A percentile compares a stretch with the other conserved stretches of the same genome.
Evolutionary conservation across 2,113 vertebrate genomes (phyloP).

Genomic region (Tupaia tana): DNA sequence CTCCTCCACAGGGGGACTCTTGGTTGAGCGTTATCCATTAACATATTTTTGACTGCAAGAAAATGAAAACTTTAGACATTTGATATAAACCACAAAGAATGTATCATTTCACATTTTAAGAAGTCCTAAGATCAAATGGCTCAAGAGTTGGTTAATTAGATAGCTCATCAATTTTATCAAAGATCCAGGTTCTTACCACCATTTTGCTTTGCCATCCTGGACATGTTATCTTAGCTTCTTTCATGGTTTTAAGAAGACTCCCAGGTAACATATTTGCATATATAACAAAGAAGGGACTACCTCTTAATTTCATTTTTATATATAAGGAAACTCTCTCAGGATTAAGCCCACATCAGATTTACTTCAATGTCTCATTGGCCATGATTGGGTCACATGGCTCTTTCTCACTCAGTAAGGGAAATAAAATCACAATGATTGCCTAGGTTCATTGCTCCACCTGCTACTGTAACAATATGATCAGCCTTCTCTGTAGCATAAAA

Average conservation of each 20-base stretch:
- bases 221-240: background rate
- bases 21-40: background rate
- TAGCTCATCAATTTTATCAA: background rate
- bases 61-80: background rate
- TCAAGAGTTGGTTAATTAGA: background rate
- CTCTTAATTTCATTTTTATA: conserved; percentile 2
- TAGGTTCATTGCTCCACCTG: background rate
- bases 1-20: background rate
- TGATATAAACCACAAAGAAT: background rate
- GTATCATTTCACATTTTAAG: background rate
- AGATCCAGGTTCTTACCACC: background rate
- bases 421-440: background rate
- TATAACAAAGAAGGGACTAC: background rate
- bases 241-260: background rate
- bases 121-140: background rate
- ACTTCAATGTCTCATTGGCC: background rate
- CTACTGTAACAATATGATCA: background rate
- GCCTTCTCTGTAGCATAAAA: background rate
- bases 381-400: background rate
- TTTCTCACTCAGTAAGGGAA: background rate
- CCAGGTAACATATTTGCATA: background rate
- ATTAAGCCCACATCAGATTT: background rate
- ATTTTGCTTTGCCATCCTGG: background rate
- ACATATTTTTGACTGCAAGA: background rate
- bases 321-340: background rate